phyloP scores from a whole-genome alignment of 2,888 invertebrate genomes.

The Hydriomena furcata region DNA sequence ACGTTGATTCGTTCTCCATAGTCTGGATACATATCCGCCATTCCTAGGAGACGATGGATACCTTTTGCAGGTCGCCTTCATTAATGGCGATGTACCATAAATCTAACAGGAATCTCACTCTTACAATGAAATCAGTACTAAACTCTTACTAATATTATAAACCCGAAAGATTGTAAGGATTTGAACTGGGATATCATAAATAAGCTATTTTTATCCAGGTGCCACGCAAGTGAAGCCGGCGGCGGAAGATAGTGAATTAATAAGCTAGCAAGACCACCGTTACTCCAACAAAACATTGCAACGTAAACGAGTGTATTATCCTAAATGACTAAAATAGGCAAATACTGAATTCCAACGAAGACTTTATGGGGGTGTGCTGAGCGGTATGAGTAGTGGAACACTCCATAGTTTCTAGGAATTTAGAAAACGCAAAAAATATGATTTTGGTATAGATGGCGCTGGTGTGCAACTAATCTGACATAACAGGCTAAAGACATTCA shows the following conservation, averaged over 20 bases:
- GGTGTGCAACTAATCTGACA: no score
- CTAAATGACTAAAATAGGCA: conserved; percentile 56
- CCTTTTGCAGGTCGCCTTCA: conserved; percentile 21
- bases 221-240: no score
- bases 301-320: conserved; percentile 60
- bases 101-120: no score
- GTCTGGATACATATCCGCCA: conserved; percentile 31
- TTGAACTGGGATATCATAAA: no score
- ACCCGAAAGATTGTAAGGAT: no score
- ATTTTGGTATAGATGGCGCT: no score
- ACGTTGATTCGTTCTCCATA: conserved; percentile 33
- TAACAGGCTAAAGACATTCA: no score
- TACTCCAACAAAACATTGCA: conserved; percentile 54
- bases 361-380: conserved; percentile 38
- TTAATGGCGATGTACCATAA: conserved; percentile 19
- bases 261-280: conserved; percentile 46
- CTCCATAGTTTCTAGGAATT: conserved; percentile 15
- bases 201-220: no score
- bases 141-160: no score
- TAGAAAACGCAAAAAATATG: no score
- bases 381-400: conserved; percentile 16
- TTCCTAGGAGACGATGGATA: conserved; percentile 8
- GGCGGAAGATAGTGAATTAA: no score
- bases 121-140: no score
- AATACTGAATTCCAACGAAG: conserved; percentile 42